Conservation (phyloP, 2,888 invertebrate species). For the Drosophila rubida region DNA sequence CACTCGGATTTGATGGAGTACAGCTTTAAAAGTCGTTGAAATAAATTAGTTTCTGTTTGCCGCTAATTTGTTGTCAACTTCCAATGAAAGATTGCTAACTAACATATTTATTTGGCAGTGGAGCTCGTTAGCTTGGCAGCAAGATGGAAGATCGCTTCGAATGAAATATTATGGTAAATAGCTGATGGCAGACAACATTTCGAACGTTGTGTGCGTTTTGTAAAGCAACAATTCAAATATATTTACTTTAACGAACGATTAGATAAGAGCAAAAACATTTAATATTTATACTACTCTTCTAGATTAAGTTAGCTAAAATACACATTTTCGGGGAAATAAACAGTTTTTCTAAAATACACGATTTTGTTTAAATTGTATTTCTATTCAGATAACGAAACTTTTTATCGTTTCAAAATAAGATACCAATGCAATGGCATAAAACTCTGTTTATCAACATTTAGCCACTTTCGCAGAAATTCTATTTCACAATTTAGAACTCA, state of each 20-base stretch:
- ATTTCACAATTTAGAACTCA: background rate
- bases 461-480: background rate
- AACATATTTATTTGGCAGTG: background rate
- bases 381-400: background rate
- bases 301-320: background rate
- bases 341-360: background rate
- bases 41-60: background rate
- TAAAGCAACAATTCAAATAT: background rate
- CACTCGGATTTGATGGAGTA: background rate
- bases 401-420: background rate
- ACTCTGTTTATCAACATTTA: background rate
- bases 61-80: constrained; percentile 1
- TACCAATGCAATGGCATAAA: background rate
- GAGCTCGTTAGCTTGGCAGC: background rate
- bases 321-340: background rate
- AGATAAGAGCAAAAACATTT: background rate
- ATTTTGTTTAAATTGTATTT: background rate
- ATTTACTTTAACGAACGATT: background rate
- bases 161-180: background rate
- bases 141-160: background rate
- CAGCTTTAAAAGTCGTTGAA: background rate
- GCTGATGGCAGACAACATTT: background rate
- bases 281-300: background rate
- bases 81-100: background rate
- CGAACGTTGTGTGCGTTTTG: background rate